Evolutionary conservation across 2,888 invertebrate species (phyloP).

Genomic region (Amblyteles armatorius): DNA sequence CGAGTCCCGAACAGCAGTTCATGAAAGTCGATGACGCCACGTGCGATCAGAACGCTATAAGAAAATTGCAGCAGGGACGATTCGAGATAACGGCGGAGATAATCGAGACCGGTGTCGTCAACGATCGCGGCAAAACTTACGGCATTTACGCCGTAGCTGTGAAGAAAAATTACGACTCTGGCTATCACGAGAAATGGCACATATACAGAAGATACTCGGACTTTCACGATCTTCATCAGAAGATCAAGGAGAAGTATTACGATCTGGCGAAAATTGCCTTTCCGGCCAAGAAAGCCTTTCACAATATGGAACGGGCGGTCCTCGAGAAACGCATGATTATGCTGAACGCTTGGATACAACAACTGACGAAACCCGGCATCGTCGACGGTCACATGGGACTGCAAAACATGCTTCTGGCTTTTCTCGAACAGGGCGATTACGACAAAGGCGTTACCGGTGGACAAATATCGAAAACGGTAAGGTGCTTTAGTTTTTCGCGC

Average conservation of each 20-base stretch:
- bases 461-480: constrained; percentile 87
- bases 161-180: constrained; percentile 88
- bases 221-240: constrained; percentile 95
- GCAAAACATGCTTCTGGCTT: constrained; percentile 87
- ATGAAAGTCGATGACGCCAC: constrained; percentile 77
- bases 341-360: constrained; percentile 92
- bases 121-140: constrained; percentile 93
- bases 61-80: constrained; percentile 81
- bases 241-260: constrained; percentile 93
- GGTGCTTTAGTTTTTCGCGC: constrained; percentile 33
- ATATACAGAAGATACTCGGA: constrained; percentile 97
- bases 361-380: constrained; percentile 88
- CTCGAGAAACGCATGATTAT: constrained; percentile 93
- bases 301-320: constrained; percentile 94
- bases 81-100: constrained; percentile 82
- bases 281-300: constrained; percentile 97
- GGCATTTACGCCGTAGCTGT: constrained; percentile 96
- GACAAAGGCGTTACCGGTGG: constrained; percentile 88
- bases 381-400: constrained; percentile 88
- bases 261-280: constrained; percentile 92
- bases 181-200: constrained; percentile 93
- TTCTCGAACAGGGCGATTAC: constrained; percentile 90
- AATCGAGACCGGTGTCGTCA: constrained; percentile 88
- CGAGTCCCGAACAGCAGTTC: constrained; percentile 74
- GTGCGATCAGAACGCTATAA: constrained; percentile 81